These are phyloP conservation scores for Thymelicus acteon DNA, from an alignment of 2,888 invertebrate genomes.

Conservation along the genomic window DNA sequence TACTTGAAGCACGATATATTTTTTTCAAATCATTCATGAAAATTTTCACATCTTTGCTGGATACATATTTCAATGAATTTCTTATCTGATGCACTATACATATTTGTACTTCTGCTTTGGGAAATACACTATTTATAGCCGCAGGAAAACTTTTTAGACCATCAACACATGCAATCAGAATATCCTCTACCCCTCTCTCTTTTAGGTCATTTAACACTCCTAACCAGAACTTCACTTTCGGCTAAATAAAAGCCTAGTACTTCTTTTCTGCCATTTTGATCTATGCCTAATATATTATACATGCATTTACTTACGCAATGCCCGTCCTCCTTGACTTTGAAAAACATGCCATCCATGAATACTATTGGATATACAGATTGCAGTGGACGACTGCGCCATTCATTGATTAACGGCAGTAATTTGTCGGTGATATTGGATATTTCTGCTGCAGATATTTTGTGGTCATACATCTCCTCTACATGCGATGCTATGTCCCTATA, in stretches of 20 bases:
- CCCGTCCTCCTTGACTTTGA: constrained; percentile 5
- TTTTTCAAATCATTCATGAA: constrained; percentile 24
- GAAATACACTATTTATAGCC: constrained; percentile 21
- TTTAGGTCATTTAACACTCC: constrained; percentile 12
- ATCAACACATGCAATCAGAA: constrained; percentile 1
- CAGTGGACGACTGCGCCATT: constrained; percentile 20
- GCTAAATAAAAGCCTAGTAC: too few species aligned
- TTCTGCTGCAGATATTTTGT: constrained; percentile 19
- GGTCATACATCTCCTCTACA: too few species aligned
- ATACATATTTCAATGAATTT: constrained; percentile 19
- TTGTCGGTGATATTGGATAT: constrained; percentile 16
- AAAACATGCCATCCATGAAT: too few species aligned
- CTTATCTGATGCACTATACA: constrained; percentile 21
- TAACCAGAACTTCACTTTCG: too few species aligned
- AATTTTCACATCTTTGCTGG: constrained; percentile 14
- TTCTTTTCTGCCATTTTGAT: constrained; percentile 6
- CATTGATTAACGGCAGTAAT: constrained; percentile 15
- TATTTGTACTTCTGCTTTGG: constrained; percentile 20
- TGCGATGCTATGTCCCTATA: too few species aligned
- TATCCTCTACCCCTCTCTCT: constrained; percentile 13
- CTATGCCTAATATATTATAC: constrained; percentile 14
- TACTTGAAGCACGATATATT: constrained; percentile 21
- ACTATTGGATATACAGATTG: constrained; percentile 22
- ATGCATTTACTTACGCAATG: constrained; percentile 19
- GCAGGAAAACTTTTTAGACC: constrained; percentile 20